Percentiles rank a stretch among this genome's conserved stretches.
These are phyloP conservation scores for Polyodon spathula DNA, from an alignment of 2,113 vertebrate species.

Conservation along the genomic window DNA sequence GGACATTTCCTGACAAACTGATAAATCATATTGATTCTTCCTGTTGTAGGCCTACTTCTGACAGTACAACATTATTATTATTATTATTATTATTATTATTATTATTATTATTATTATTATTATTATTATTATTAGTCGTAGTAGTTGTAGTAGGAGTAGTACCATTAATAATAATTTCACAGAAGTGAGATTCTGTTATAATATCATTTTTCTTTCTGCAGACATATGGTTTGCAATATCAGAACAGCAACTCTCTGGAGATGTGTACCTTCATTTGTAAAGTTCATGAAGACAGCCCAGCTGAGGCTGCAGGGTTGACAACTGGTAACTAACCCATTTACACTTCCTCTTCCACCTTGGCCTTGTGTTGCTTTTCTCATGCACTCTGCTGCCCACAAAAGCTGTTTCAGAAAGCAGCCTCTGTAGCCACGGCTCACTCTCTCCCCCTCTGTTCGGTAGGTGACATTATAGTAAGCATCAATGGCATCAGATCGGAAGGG, in stretches of 20 bases:
- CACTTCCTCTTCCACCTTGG: slow-evolving; percentile 9
- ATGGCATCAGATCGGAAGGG: slow-evolving; percentile 65
- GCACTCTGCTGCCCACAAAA: background rate
- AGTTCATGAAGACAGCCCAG: slow-evolving; percentile 71
- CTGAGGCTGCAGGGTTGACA: slow-evolving; percentile 74
- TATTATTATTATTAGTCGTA: no score
- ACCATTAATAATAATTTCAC: no score
- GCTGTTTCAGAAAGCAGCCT: background rate
- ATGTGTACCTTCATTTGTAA: slow-evolving; percentile 70
- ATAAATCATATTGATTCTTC: no score
- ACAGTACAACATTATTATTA: no score
- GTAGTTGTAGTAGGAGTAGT: no score
- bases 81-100: no score
- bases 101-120: no score
- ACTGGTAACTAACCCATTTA: slow-evolving; percentile 51
- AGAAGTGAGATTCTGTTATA: no score
- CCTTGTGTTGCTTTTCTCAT: background rate
- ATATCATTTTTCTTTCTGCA: slow-evolving; percentile 37
- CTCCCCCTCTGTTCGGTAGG: slow-evolving; percentile 50
- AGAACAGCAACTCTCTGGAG: slow-evolving; percentile 48
- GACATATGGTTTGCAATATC: slow-evolving; percentile 65
- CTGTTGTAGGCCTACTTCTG: no score
- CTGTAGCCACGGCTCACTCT: background rate
- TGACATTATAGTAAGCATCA: slow-evolving; percentile 75
- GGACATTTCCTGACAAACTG: no score